Evolutionary conservation across 2,888 invertebrate genomes (phyloP).

Genomic region (Cephus rjabovi): DNA sequence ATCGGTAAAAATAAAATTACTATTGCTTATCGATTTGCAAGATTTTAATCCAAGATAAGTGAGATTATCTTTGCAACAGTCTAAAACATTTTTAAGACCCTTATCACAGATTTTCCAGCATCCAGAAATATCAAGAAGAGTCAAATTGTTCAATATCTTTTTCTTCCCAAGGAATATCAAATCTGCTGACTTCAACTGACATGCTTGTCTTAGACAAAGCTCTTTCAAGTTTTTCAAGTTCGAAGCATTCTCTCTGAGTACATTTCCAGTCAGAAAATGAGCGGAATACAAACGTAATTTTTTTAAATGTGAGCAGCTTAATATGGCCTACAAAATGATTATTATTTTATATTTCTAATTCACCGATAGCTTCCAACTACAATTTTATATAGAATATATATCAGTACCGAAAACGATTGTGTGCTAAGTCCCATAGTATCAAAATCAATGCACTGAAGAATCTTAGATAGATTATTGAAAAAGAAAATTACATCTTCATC

Average conservation of each 20-base stretch:
- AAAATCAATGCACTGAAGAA: conserved; percentile 11
- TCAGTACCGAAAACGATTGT: conserved; percentile 8
- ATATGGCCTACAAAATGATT: conserved; percentile 18
- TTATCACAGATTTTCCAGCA: conserved; percentile 11
- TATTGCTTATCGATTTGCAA: conserved; percentile 15
- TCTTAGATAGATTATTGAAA: conserved; percentile 12
- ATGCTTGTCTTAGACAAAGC: conserved; percentile 15
- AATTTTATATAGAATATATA: conserved; percentile 3
- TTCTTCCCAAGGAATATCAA: conserved; percentile 3
- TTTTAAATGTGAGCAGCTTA: conserved; percentile 16
- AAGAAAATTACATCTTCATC: conserved; percentile 18
- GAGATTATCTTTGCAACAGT: conserved; percentile 13
- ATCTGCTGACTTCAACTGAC: conserved; percentile 11
- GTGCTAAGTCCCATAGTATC: conserved; percentile 17
- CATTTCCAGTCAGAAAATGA: conserved; percentile 12
- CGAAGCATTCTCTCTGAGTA: conserved; percentile 4
- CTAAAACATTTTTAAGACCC: conserved; percentile 8
- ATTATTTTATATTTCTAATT: conserved; percentile 1
- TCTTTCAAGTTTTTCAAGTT: conserved; percentile 8
- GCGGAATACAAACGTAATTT: conserved; percentile 12
- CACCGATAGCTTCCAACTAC: not conserved
- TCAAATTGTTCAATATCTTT: conserved; percentile 2
- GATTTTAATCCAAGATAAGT: conserved; percentile 14
- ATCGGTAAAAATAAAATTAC: conserved; percentile 10
- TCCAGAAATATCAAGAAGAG: conserved; percentile 17